Conservation (phyloP, 1,140 invertebrate genomes). For the Hypsibius dujardini region DNA sequence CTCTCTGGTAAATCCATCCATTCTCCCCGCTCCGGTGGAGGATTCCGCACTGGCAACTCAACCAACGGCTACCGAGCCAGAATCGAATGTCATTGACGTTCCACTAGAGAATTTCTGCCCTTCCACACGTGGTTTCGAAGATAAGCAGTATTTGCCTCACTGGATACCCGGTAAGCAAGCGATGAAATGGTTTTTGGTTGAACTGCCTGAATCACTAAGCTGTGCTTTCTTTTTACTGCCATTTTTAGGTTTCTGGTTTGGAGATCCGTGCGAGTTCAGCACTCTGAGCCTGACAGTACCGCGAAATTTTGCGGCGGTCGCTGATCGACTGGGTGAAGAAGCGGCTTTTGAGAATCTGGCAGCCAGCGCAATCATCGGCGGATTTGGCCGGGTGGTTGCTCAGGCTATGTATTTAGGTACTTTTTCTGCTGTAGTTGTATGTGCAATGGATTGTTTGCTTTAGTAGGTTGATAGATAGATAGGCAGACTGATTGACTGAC, state of each 20-base stretch:
- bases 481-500: too few species aligned
- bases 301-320: slow-evolving; percentile 24
- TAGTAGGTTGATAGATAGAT: too few species aligned
- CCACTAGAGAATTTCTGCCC: too few species aligned
- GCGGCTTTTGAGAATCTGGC: slow-evolving; percentile 45
- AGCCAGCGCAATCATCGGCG: slow-evolving; percentile 51
- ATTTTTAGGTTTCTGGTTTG: slow-evolving; percentile 53
- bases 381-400: slow-evolving; percentile 56
- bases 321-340: slow-evolving; percentile 32
- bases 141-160: neutral
- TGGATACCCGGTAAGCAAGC: neutral
- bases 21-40: too few species aligned
- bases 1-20: too few species aligned
- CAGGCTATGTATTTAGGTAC: slow-evolving; percentile 63
- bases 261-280: slow-evolving; percentile 53
- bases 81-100: too few species aligned
- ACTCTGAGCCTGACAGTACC: slow-evolving; percentile 50
- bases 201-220: neutral
- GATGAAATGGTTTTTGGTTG: neutral
- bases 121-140: neutral
- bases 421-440: neutral
- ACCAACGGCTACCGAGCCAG: too few species aligned
- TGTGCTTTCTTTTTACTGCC: slow-evolving; percentile 20
- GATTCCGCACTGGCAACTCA: too few species aligned
- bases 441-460: too few species aligned